Base-by-base conservation (phyloP, 2,797 vertebrate species). In the Pseudocheirus occidentalis region DNA sequence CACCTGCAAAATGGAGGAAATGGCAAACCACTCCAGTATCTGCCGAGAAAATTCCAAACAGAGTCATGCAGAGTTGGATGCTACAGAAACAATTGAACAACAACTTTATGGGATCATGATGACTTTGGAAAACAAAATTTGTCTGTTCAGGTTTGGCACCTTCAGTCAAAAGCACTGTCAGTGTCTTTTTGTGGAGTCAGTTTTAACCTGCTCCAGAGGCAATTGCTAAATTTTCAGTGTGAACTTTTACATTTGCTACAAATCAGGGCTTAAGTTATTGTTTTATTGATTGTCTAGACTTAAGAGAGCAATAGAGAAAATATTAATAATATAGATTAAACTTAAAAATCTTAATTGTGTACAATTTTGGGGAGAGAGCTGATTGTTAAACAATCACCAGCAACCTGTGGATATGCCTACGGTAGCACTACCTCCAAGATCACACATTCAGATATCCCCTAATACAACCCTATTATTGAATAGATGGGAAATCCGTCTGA, bases 81-180 rank as follows among this genome's bases (percentile, higher is more conserved):
- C 6, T 3, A 24, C 66, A 40, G 66, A 81, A 46, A 66, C 34
- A 66, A n/a, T 18, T 66, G n/a, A 81, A 46, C 2, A 29, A 10
- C 6, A 21, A 97, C 99, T 0, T 98, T 99, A 0, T 99, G 99
- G 89, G 99, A 99, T 98, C 97, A 97, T 98, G 94, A 56, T 13
- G 62, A 87, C 40, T 11, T 27, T 50, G 40, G 73, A 81, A 81
- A 81, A 27, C 18, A 46, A 81, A 81, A 46, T 46, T 46, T 81
- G 40, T 27, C n/a, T 40, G 66, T 40, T 81, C 16, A 81, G 16
- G 18, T 81, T 46, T 24, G n/a, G 2, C n/a, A 81, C 66, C 24
- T 50, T 40, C n/a, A 46, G 66, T 81, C 66, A 81, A 7, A 46
- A 31, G 13, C 10, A 34, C 12, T 66, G 16, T 40, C 18, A 24